Conservation (phyloP, 2,113 vertebrate species). For the Dipodomys merriami region DNA sequence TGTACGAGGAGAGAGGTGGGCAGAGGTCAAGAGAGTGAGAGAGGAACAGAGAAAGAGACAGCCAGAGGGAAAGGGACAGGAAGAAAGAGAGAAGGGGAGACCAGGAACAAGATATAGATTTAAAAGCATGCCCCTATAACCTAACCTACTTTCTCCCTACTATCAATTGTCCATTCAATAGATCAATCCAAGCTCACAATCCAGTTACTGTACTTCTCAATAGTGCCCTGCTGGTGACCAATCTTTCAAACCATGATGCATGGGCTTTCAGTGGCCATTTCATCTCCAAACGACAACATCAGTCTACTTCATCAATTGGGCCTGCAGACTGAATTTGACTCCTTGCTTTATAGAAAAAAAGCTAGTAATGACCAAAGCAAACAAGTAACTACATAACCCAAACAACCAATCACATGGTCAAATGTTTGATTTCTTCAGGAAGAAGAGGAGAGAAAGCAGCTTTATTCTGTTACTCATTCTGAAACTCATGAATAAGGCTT, state of each 20-base stretch:
- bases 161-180: not conserved
- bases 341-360: not conserved
- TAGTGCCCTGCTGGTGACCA: not conserved
- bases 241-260: not conserved
- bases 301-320: not conserved
- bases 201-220: not conserved
- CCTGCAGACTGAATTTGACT: not conserved
- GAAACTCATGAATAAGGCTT: not conserved
- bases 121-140: not conserved
- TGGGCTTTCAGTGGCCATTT: not conserved
- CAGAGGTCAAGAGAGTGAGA: no score
- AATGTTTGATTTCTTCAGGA: not conserved
- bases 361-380: not conserved
- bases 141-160: not conserved
- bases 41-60: no score
- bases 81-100: no score
- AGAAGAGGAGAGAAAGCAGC: not conserved
- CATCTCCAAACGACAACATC: not conserved
- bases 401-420: not conserved
- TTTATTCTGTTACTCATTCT: not conserved
- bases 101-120: no score
- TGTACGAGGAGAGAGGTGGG: no score
- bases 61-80: no score
- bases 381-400: not conserved
- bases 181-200: not conserved